These are phyloP conservation scores for Acipenser oxyrinchus DNA, from an alignment of 2,797 vertebrate species.

Conservation along the genomic window DNA sequence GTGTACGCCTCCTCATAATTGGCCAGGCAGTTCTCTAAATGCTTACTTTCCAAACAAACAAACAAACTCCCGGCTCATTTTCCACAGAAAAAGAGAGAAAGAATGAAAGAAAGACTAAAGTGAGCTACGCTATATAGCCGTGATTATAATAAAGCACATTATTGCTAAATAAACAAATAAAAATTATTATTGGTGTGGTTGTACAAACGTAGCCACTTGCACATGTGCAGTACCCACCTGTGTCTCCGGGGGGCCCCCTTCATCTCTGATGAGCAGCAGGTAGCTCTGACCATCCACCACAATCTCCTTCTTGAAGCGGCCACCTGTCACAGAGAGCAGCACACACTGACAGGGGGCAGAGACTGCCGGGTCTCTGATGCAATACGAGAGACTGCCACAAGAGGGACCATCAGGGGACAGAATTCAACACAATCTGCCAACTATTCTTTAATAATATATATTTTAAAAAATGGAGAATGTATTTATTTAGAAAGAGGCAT, in stretches of 20 bases:
- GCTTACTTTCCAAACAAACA: no score
- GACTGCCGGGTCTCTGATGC: no score
- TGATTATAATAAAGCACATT: background rate
- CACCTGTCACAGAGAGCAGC: conserved; percentile 58
- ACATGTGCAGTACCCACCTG: conserved; percentile 64
- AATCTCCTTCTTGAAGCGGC: conserved; percentile 95
- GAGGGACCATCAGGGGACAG: background rate
- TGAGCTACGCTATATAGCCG: background rate
- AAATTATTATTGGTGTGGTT: background rate
- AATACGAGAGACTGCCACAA: no score
- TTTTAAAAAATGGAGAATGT: no score
- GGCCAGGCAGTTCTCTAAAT: no score
- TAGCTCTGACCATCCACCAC: conserved; percentile 93
- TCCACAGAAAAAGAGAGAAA: background rate
- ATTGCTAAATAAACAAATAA: no score
- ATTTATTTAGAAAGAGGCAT: no score
- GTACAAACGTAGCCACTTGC: conserved; percentile 10
- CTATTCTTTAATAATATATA: no score
- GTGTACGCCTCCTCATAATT: no score
- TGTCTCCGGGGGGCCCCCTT: conserved; percentile 90
- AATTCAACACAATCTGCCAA: background rate
- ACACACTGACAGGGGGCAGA: background rate
- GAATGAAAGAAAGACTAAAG: background rate
- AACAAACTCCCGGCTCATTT: background rate
- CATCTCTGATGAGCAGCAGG: conserved; percentile 88